Evolutionary conservation across 2,888 invertebrate species (phyloP).

Genomic region (Caenorhabditis sinica): DNA sequence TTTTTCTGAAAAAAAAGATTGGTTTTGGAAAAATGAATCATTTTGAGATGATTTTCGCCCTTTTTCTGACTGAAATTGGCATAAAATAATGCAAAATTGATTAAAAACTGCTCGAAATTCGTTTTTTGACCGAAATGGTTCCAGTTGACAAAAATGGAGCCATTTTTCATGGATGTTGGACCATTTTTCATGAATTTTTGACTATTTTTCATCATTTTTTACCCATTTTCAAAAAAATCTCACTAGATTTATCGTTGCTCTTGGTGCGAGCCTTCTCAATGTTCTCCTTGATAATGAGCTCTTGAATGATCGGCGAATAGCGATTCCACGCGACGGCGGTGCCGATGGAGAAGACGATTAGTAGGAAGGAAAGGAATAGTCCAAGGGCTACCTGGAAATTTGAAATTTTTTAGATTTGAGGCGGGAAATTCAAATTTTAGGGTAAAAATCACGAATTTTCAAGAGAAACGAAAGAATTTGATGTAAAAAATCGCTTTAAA

Average conservation of each 20-base stretch:
- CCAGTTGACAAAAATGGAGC: too few relatives aligned
- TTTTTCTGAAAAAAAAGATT: conserved; percentile 48
- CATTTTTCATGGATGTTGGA: too few relatives aligned
- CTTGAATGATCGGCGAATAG: conserved; percentile 70
- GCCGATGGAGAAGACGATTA: conserved; percentile 52
- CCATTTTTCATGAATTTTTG: too few relatives aligned
- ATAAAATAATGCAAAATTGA: too few relatives aligned
- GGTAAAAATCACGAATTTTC: conserved; percentile 5
- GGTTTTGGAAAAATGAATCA: neutral
- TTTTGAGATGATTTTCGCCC: neutral
- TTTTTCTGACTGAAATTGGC: too few relatives aligned
- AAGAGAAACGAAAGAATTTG: conserved; percentile 10
- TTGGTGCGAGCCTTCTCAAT: conserved; percentile 44
- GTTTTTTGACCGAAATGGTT: too few relatives aligned
- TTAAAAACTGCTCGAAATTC: too few relatives aligned
- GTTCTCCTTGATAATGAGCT: conserved; percentile 65
- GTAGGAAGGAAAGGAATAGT: conserved; percentile 54
- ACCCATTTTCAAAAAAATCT: conserved; percentile 1
- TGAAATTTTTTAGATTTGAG: neutral
- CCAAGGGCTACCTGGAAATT: conserved; percentile 69
- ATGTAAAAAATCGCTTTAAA: too few relatives aligned
- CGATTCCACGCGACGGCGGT: conserved; percentile 69
- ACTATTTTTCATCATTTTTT: neutral
- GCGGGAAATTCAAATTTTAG: neutral
- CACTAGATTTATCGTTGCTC: conserved; percentile 46